Conservation (phyloP, 2,888 invertebrate species). For the Muschampia plurimacula region DNA sequence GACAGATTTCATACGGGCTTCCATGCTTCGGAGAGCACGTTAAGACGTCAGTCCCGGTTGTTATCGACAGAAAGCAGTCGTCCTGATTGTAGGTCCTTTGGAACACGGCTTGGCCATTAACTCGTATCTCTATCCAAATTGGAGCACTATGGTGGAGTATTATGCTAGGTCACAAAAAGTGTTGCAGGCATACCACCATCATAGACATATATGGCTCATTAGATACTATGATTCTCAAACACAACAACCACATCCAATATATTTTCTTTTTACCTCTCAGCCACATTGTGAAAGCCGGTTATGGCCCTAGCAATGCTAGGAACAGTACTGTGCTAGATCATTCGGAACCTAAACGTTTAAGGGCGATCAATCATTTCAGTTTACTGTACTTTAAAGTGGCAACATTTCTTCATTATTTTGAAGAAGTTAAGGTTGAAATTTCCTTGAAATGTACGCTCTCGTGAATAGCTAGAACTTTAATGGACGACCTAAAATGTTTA, state of each 20-base stretch:
- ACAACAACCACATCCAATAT: neutral
- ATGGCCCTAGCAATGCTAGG: conserved; percentile 26
- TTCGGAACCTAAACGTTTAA: conserved; percentile 30
- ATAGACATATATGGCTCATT: too few species aligned
- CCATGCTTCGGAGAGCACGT: too few species aligned
- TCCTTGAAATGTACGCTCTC: neutral
- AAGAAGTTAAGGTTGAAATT: conserved; percentile 13
- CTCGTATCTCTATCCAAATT: too few species aligned
- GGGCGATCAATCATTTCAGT: conserved; percentile 28
- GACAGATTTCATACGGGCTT: too few species aligned
- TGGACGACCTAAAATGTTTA: conserved; percentile 29
- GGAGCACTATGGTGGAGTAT: too few species aligned
- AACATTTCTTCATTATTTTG: conserved; percentile 1
- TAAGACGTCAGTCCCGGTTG: too few species aligned
- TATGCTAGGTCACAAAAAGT: too few species aligned
- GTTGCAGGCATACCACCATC: too few species aligned
- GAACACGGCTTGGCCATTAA: too few species aligned
- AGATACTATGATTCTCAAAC: too few species aligned
- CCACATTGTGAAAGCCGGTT: conserved; percentile 20
- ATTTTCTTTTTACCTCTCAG: conserved; percentile 5
- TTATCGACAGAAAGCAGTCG: too few species aligned
- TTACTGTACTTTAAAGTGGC: conserved; percentile 10
- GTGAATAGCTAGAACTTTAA: conserved; percentile 9
- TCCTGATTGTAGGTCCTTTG: too few species aligned
- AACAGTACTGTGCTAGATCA: conserved; percentile 34